Evolutionary conservation across 2,888 invertebrate species (phyloP).

Genomic region (Trachelus stipa): DNA sequence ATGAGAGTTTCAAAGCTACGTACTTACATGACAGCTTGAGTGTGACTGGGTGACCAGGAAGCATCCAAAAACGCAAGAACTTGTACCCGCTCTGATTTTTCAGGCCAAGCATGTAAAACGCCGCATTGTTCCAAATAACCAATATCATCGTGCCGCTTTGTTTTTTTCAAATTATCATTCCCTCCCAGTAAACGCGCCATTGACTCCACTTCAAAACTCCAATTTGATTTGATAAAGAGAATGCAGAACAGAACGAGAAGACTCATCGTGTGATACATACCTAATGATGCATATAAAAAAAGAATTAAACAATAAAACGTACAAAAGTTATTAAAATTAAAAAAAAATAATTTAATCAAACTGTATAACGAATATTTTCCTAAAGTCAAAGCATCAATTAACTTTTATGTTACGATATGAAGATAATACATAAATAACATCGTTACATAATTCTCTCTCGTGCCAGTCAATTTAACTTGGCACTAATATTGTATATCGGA

Average conservation of each 20-base stretch:
- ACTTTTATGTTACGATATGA: background rate
- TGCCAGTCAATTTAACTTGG: background rate
- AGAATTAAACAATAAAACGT: background rate
- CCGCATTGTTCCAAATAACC: constrained; percentile 50
- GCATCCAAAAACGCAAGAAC: constrained; percentile 57
- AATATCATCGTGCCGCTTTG: constrained; percentile 26
- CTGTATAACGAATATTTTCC: background rate
- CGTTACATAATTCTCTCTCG: background rate
- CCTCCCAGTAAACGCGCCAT: background rate
- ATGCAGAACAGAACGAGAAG: background rate
- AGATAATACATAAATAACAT: background rate
- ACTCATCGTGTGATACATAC: background rate
- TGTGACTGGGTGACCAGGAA: constrained; percentile 54
- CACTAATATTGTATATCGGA: background rate
- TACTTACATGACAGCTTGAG: constrained; percentile 59
- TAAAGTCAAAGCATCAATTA: background rate
- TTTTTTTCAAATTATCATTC: constrained; percentile 2
- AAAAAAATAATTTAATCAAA: background rate
- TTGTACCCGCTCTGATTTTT: constrained; percentile 47
- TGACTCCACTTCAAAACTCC: background rate
- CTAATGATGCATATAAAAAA: background rate
- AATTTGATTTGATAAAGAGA: background rate
- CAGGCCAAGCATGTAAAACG: constrained; percentile 40
- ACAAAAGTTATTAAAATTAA: background rate
- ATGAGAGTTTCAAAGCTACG: background rate